A percentile compares a stretch with the other conserved stretches of the same genome.
Evolutionary conservation across 2,797 vertebrate genomes (phyloP).

Genomic region (Borostomias antarcticus): DNA sequence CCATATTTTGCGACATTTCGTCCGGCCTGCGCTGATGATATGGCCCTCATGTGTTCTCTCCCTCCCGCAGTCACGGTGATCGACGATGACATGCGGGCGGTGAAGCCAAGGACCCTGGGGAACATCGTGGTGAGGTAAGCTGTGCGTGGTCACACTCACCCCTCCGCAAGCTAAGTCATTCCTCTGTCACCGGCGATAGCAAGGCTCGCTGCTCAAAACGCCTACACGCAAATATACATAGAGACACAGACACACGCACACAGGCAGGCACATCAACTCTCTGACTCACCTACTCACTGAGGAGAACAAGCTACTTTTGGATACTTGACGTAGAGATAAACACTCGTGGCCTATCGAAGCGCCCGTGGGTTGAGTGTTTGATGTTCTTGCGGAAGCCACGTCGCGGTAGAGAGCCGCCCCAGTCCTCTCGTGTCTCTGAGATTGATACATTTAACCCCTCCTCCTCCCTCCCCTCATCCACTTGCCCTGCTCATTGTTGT

Average conservation of each 20-base stretch:
- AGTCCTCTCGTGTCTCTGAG: conserved; percentile 18
- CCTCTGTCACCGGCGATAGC: conserved; percentile 1
- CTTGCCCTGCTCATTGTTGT: conserved; percentile 30
- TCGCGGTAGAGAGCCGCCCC: not conserved
- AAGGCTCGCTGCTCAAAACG: not conserved
- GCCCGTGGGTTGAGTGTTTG: not conserved
- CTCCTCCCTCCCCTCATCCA: conserved; percentile 35
- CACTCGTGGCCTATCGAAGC: too few species aligned
- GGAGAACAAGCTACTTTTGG: not conserved
- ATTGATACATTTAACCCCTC: conserved; percentile 40
- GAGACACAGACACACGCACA: not conserved
- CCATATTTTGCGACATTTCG: not conserved
- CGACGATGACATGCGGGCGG: conserved; percentile 81
- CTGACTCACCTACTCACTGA: not conserved
- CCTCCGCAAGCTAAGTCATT: not conserved
- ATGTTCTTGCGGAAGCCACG: not conserved
- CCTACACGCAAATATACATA: not conserved
- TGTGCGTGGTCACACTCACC: conserved; percentile 15
- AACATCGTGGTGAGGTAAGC: conserved; percentile 97
- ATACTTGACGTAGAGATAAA: too few species aligned
- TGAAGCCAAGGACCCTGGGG: conserved; percentile 85
- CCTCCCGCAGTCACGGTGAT: conserved; percentile 85
- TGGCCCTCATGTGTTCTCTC: conserved; percentile 19
- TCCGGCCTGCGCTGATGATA: conserved; percentile 4
- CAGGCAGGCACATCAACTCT: too few species aligned